Base-by-base conservation (phyloP, 1,140 invertebrate genomes). In the Tetraneura akinire region DNA sequence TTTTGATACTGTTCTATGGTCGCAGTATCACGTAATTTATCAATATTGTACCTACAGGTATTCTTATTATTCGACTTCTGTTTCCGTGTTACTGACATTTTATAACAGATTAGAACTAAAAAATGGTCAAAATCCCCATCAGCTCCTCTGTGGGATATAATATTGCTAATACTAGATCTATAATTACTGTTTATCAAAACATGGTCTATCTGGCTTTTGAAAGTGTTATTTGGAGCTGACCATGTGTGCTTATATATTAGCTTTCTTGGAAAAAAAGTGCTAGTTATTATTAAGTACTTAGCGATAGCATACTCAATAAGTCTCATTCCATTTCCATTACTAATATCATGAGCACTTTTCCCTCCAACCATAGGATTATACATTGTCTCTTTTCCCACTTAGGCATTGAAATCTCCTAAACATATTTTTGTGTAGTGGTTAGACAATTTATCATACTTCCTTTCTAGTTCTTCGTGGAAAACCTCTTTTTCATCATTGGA, bases 191-290 rank as follows among this genome's bases (percentile, higher is more conserved):
- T 29, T 42, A 82, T 82, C 21, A 81, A 16, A 10, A 82, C 80
- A 80, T 82, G 81, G 51, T 82, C 81, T 68, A 83, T 82, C 80
- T 83, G 81, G 60, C 81, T 82, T 37, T 66, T 73, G 0, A 49
- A 70, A 9, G 49, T 21, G 3, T 78, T 71, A 82, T 83, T 80
- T 53, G 82, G 81, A 16, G 83, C 73, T 14, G 10, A 16, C 83
- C 82, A 83, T 10, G 81, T 83, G 1, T 57, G 78, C 62, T 83
- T 83, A 80, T 84, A 81, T 47, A 84, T 83, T 47, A 82, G 42
- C 70, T 68, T 83, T 26, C 80, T 71, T 55, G 82, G 82, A 29
- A 84, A 82, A 21, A 26, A 55, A 3, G 82, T 83, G 53, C 81
- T 84, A 11, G 37, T 60, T 60, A 82, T 57, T 74, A 74, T 81